These are phyloP conservation scores for Calephelis perditalis DNA, from an alignment of 2,888 invertebrate species.

Conservation along the genomic window DNA sequence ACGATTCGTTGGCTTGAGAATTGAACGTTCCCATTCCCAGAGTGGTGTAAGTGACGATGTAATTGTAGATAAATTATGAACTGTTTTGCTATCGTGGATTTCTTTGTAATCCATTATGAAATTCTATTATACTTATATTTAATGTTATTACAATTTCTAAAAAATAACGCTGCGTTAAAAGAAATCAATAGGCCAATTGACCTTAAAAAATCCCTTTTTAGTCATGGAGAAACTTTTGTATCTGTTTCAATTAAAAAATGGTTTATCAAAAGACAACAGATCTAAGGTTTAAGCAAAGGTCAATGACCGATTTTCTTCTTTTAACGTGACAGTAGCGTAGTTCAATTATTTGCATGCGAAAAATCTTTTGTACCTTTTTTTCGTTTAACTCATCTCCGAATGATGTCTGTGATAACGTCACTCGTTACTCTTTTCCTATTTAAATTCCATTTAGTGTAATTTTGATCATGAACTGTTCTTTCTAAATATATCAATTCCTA, in stretches of 20 bases:
- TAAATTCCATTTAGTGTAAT: slow-evolving; percentile 13
- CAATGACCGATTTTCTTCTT: not conserved
- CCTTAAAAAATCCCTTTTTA: too few species aligned
- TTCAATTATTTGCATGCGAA: slow-evolving; percentile 6
- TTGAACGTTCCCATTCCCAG: not conserved
- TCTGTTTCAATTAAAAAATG: too few species aligned
- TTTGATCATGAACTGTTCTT: slow-evolving; percentile 18
- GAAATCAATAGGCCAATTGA: too few species aligned
- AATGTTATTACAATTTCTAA: not conserved
- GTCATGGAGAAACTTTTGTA: too few species aligned
- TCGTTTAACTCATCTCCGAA: slow-evolving; percentile 22
- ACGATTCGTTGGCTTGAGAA: slow-evolving; percentile 49
- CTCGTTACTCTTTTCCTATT: slow-evolving; percentile 27
- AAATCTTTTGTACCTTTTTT: not conserved
- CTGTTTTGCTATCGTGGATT: slow-evolving; percentile 6
- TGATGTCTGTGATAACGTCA: slow-evolving; percentile 49
- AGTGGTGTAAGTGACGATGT: slow-evolving; percentile 1
- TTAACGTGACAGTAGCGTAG: not conserved
- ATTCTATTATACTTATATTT: slow-evolving; percentile 6
- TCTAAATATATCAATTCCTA: slow-evolving; percentile 25
- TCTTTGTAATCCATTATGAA: not conserved
- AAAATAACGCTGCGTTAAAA: not conserved
- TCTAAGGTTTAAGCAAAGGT: not conserved
- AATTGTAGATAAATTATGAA: not conserved
- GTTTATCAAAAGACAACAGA: too few species aligned